A percentile compares a stretch with the other conserved stretches of the same genome.
Conservation (phyloP, 2,113 vertebrate genomes). For the Callipepla squamata region DNA sequence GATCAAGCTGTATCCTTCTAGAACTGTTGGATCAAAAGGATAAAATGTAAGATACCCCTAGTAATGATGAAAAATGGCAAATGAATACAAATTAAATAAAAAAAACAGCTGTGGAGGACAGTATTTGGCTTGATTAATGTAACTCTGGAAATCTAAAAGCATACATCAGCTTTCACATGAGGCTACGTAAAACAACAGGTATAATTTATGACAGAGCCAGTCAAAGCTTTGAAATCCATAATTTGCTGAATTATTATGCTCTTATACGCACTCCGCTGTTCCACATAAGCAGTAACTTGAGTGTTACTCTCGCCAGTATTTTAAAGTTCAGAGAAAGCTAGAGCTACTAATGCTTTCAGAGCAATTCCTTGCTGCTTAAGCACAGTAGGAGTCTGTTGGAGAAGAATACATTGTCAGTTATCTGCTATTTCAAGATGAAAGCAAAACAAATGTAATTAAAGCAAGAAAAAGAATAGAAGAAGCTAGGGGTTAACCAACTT, state of each 20-base stretch:
- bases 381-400: background rate
- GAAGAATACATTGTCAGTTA: background rate
- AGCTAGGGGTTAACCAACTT: background rate
- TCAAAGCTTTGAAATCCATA: background rate
- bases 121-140: background rate
- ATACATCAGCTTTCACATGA: background rate
- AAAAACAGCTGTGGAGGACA: background rate
- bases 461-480: background rate
- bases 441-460: background rate
- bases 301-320: background rate
- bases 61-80: background rate
- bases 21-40: background rate
- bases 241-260: background rate
- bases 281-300: slow-evolving; percentile 19
- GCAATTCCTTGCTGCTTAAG: background rate
- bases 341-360: background rate
- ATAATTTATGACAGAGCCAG: background rate
- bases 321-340: background rate
- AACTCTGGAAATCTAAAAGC: slow-evolving; percentile 12
- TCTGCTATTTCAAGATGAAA: background rate
- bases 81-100: background rate
- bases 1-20: background rate
- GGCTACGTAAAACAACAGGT: background rate
- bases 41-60: background rate
- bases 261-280: background rate